Evolutionary conservation across 2,113 vertebrate genomes (phyloP), one percentile per base, ranked within the genome.

Genomic region (Semnopithecus entellus): DNA sequence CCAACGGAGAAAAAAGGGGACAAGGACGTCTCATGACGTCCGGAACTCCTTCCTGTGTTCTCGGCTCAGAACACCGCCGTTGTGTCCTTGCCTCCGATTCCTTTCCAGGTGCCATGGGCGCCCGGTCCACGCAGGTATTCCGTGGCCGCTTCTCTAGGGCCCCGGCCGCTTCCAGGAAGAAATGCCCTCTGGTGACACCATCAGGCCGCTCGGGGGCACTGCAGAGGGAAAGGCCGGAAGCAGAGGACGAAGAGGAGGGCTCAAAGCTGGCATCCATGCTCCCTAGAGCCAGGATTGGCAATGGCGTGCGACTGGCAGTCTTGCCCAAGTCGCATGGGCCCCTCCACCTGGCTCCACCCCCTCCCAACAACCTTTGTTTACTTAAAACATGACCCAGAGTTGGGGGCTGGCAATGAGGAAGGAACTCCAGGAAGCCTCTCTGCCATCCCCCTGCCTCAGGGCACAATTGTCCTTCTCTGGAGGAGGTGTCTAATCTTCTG

Each of bases 151-250:
- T 50, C 22, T 18, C 81, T 20, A 85, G 61, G 23, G 35, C 48
- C 32, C 5, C 18, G 25, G 30, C 43, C 0, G 25, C 76, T 64
- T 30, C 57, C 72, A 16, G 73, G 86, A 97, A 96, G 93, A 91
- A 93, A 86, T 94, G 97, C 96, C 88, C 97, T 98, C 93, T 97
- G 98, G 98, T 98, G 99, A 98, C 98, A 97, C 98, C 96, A 94
- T 97, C 98, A 98, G 98, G 98, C 94, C 95, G 95, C 87, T 95
- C 38, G 43, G 92, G 20, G 95, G 96, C 97, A 98, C 97, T 98
- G 95, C 98, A 98, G 88, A 94, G 40, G 48, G 57, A 10, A 45
- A 88, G 45, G 27, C 25, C 1, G 22, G 3, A 61, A n/a, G 23
- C 1, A 3, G 66, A 45, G 61, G 66, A n/a, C 8, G 2, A 16